A percentile compares a stretch with the other conserved stretches of the same genome.
These are phyloP conservation scores for Apis cerana DNA, from an alignment of 1,140 invertebrate species.

Conservation along the genomic window DNA sequence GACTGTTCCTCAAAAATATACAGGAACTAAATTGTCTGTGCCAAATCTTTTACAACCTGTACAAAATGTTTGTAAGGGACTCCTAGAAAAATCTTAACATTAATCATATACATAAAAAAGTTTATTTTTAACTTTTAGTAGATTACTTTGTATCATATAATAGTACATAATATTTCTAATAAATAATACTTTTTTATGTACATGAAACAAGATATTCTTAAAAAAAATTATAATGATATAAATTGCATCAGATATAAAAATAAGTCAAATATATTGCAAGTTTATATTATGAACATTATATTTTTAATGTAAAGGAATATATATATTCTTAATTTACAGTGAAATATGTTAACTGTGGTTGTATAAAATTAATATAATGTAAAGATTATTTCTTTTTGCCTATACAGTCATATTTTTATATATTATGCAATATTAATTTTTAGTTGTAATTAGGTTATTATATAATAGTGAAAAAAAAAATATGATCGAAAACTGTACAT, in stretches of 20 bases:
- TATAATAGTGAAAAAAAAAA: slow-evolving; percentile 9
- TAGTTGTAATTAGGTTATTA: slow-evolving; percentile 9
- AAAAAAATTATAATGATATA: neutral
- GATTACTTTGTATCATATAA: slow-evolving; percentile 16
- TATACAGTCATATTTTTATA: slow-evolving; percentile 32
- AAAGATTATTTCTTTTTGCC: slow-evolving; percentile 28
- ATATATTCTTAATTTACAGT: slow-evolving; percentile 30
- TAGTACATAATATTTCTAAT: slow-evolving; percentile 36
- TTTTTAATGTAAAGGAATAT: slow-evolving; percentile 6
- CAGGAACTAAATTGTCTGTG: slow-evolving; percentile 70
- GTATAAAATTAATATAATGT: slow-evolving; percentile 20
- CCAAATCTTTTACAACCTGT: slow-evolving; percentile 69
- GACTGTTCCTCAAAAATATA: slow-evolving; percentile 50
- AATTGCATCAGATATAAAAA: neutral
- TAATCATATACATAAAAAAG: neutral
- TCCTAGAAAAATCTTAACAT: slow-evolving; percentile 66
- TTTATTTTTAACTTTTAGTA: slow-evolving; percentile 1
- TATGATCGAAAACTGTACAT: slow-evolving; percentile 17
- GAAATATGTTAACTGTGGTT: slow-evolving; percentile 8
- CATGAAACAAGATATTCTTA: slow-evolving; percentile 6
- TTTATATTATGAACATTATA: neutral
- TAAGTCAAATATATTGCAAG: neutral
- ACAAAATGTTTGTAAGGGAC: slow-evolving; percentile 67
- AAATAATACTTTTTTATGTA: slow-evolving; percentile 31
- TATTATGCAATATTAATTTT: slow-evolving; percentile 44